Conservation (phyloP, 2,113 vertebrate genomes). For the Electrona antarctica region DNA sequence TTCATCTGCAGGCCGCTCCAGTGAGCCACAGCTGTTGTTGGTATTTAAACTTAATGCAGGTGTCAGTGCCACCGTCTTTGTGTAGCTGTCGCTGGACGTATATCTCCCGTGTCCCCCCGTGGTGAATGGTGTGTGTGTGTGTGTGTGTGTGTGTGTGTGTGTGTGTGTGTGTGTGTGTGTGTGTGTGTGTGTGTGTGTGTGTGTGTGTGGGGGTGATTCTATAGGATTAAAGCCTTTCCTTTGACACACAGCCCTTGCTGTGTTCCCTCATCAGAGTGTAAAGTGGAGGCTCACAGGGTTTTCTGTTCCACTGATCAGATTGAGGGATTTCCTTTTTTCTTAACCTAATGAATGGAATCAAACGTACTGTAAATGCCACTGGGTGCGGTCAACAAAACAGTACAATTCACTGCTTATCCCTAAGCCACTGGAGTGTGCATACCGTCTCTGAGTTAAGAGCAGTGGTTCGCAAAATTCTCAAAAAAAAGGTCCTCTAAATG, state of each 20-base stretch:
- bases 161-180: slow-evolving; percentile 18
- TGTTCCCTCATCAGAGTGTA: slow-evolving; percentile 5
- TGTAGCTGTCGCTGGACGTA: slow-evolving; percentile 42
- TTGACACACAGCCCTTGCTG: slow-evolving; percentile 10
- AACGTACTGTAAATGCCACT: not conserved
- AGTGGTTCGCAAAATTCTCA: too few species aligned
- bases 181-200: slow-evolving; percentile 26
- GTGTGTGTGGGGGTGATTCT: slow-evolving; percentile 2
- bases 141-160: slow-evolving; percentile 37
- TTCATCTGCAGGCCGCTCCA: slow-evolving; percentile 50
- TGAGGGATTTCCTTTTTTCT: not conserved
- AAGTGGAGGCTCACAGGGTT: slow-evolving; percentile 5
- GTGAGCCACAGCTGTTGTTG: slow-evolving; percentile 64
- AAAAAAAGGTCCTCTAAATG: too few species aligned
- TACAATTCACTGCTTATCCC: not conserved
- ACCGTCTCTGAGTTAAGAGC: too few species aligned
- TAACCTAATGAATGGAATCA: not conserved
- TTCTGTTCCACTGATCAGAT: not conserved
- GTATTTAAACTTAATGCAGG: slow-evolving; percentile 62
- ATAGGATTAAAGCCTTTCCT: not conserved
- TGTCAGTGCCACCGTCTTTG: slow-evolving; percentile 52
- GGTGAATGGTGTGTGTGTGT: slow-evolving; percentile 19
- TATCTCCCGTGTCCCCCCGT: slow-evolving; percentile 3
- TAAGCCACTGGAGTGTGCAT: not conserved
- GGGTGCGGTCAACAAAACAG: not conserved